phyloP scores from a whole-genome alignment of 2,888 invertebrate genomes.

The Xestobium rufovillosum region DNA sequence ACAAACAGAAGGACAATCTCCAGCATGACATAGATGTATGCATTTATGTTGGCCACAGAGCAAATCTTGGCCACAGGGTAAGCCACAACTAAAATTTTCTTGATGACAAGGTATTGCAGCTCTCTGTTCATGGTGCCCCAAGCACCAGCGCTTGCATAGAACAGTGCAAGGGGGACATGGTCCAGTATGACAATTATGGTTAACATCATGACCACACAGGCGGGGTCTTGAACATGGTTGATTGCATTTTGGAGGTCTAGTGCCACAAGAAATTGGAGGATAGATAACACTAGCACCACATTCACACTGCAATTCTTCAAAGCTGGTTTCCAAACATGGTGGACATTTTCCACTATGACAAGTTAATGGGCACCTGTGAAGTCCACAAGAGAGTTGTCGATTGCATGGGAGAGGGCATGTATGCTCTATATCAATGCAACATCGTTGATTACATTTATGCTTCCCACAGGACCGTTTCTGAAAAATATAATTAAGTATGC shows the following conservation, averaged over 20 bases:
- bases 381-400: constrained; percentile 75
- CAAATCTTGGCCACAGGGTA: constrained; percentile 73
- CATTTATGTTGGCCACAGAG: constrained; percentile 82
- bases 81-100: constrained; percentile 83
- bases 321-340: constrained; percentile 69
- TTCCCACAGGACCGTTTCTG: constrained; percentile 75
- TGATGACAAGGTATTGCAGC: constrained; percentile 85
- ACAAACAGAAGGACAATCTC: constrained; percentile 50
- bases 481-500: constrained; percentile 22
- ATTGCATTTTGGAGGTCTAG: constrained; percentile 73
- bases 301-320: constrained; percentile 85
- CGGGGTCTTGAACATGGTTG: constrained; percentile 70
- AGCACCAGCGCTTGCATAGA: constrained; percentile 77
- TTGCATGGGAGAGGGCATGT: constrained; percentile 78
- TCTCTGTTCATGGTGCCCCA: constrained; percentile 53
- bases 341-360: constrained; percentile 85
- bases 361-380: constrained; percentile 79
- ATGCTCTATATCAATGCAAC: constrained; percentile 84
- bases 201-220: constrained; percentile 72
- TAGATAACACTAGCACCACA: constrained; percentile 81
- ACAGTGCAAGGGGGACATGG: constrained; percentile 80
- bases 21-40: constrained; percentile 42
- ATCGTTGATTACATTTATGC: constrained; percentile 83
- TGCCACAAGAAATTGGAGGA: constrained; percentile 92
- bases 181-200: constrained; percentile 75